Base-by-base conservation (phyloP, 2,888 invertebrate species). In the Eupithecia subfuscata region DNA sequence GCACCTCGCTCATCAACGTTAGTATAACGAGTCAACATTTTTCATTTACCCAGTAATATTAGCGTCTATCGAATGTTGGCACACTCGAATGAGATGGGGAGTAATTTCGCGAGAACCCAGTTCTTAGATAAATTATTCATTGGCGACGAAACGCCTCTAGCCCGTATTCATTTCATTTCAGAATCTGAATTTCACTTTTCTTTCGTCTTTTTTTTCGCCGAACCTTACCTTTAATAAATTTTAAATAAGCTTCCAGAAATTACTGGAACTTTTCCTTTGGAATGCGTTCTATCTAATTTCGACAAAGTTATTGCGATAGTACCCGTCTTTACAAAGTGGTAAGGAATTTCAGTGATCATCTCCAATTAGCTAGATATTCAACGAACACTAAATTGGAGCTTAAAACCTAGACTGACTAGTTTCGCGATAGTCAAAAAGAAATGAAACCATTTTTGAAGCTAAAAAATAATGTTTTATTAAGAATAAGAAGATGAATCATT, bases 81-180 rank as follows among this genome's bases (percentile, higher is more conserved):
- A 87, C 87, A 91, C 88, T 90, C 89, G 88, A 90, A 92, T 91
- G 91, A 91, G 89, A 92, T 88, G 89, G 90, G 90, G 91, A 93
- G 94, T 93, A 94, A 94, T 94, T 94, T 94, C 87, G 89, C 88
- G 91, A 92, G 91, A 92, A 93, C 90, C 90, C 90, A 91, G 89
- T 92, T 92, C 91, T 89, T 91, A 93, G 90, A 95, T 95, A 95
- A 94, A 94, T 95, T 94, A 95, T 94, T 95, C 94, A 95, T 94
- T 87, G 91, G 91, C 92, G 93, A 93, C 93, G 94, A 93, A 94
- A 92, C 91, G 94, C 94, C 92, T 88, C 88, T 89, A 92, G 93
- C 89, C 89, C 92, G 93, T 93, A 94, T 94, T 95, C 93, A 94
- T 94, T 95, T 94, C 94, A 94, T 94, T 95, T 93, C 93, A 88